A percentile compares a stretch with the other conserved stretches of the same genome.
phyloP scores from a whole-genome alignment of 2,113 vertebrate genomes.

The Bambusicola thoracicus region DNA sequence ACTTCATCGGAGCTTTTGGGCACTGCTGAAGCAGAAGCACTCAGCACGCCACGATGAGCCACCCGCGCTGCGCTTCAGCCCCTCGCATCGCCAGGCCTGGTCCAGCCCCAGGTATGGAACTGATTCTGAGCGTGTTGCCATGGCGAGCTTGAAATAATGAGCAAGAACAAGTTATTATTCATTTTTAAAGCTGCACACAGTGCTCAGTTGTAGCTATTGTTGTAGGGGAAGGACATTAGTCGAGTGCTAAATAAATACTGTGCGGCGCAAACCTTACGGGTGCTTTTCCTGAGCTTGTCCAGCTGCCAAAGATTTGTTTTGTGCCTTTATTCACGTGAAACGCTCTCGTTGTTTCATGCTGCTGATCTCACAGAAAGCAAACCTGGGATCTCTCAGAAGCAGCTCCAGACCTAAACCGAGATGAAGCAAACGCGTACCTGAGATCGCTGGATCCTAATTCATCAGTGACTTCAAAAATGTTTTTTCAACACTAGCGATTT shows the following conservation, averaged over 20 bases:
- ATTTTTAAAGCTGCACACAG: not conserved
- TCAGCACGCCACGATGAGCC: not conserved
- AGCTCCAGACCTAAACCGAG: not conserved
- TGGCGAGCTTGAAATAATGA: not conserved
- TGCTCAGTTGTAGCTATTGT: not conserved
- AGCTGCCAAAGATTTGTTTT: not conserved
- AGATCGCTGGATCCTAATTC: not conserved
- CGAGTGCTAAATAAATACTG: not conserved
- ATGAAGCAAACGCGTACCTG: not conserved
- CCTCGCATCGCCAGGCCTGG: not conserved
- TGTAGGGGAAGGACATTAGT: rapidly evolving
- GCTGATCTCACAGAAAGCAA: not conserved
- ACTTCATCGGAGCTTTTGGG: not conserved
- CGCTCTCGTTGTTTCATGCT: not conserved
- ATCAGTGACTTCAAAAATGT: not conserved
- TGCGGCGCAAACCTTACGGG: not conserved
- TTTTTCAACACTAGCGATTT: not conserved
- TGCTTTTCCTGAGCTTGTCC: not conserved
- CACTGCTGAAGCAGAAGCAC: not conserved
- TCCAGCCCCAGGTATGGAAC: constrained; percentile 34
- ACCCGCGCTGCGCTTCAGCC: not conserved
- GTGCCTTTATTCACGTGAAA: not conserved
- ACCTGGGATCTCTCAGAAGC: not conserved
- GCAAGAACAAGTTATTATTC: not conserved
- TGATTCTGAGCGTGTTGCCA: not conserved